Percentiles rank a stretch among this genome's conserved stretches.
Evolutionary conservation across 2,888 invertebrate species (phyloP).

Genomic region (Tenthredo mesomela): DNA sequence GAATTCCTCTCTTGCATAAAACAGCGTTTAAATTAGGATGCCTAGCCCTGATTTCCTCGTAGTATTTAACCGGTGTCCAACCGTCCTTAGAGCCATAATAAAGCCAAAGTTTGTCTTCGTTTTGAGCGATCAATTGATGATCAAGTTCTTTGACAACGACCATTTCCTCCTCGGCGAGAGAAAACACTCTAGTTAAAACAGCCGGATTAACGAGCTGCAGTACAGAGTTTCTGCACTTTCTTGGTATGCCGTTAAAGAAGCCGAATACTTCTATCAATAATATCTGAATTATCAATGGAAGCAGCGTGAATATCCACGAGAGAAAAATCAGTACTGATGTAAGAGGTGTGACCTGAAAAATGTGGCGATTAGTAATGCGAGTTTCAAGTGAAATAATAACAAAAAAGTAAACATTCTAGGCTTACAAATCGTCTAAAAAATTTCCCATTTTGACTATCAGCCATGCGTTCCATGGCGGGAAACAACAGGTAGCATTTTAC

Average conservation of each 20-base stretch:
- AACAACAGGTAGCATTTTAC: slow-evolving; percentile 88
- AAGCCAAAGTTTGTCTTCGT: slow-evolving; percentile 85
- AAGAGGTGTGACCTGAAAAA: slow-evolving; percentile 76
- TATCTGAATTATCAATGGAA: slow-evolving; percentile 80
- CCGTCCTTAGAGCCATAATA: slow-evolving; percentile 90
- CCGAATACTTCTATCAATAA: slow-evolving; percentile 81
- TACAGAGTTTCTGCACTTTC: slow-evolving; percentile 78
- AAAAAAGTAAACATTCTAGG: not conserved
- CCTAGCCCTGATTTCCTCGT: slow-evolving; percentile 82
- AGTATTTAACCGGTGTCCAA: slow-evolving; percentile 91
- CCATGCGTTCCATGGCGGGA: slow-evolving; percentile 93
- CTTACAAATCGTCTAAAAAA: slow-evolving; percentile 83
- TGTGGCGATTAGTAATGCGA: slow-evolving; percentile 61
- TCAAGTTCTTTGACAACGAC: slow-evolving; percentile 86
- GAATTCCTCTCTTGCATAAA: slow-evolving; percentile 81
- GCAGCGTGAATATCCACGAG: slow-evolving; percentile 78
- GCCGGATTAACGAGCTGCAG: slow-evolving; percentile 81
- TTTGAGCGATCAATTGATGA: slow-evolving; percentile 80
- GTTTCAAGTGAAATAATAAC: not conserved
- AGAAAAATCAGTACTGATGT: slow-evolving; percentile 78
- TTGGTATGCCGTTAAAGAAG: slow-evolving; percentile 79
- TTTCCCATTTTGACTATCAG: slow-evolving; percentile 86
- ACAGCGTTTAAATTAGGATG: slow-evolving; percentile 83
- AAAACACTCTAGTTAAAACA: slow-evolving; percentile 84
- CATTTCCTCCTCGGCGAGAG: slow-evolving; percentile 90